Conservation (phyloP, 2,888 invertebrate species). For the Artemia sinica region DNA sequence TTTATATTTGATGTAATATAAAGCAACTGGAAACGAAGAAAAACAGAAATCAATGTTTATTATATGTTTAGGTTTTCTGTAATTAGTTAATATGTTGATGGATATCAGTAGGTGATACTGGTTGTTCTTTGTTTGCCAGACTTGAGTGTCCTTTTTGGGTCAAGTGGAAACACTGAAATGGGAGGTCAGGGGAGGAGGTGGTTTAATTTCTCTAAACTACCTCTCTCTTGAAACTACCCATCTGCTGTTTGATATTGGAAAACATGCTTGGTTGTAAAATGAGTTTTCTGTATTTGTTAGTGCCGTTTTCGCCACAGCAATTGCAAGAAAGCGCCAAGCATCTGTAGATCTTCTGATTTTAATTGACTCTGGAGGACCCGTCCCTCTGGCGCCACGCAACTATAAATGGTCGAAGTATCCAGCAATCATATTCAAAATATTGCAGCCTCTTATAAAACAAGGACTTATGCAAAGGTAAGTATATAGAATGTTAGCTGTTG, state of each 20-base stretch:
- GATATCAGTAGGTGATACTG: too few species aligned
- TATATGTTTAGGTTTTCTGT: too few species aligned
- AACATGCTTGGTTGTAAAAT: neutral
- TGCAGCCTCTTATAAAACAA: neutral
- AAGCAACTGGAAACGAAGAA: too few species aligned
- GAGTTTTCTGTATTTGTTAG: neutral
- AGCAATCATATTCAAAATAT: neutral
- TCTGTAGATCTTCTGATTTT: neutral
- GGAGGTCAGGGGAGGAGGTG: too few species aligned
- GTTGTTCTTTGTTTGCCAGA: too few species aligned
- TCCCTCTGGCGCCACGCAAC: neutral
- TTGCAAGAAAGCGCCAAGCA: constrained; percentile 4
- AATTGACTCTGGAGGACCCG: neutral
- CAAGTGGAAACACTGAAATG: too few species aligned
- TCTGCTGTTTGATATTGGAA: neutral
- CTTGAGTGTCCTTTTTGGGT: too few species aligned
- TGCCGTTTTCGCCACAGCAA: neutral
- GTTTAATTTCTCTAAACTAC: too few species aligned
- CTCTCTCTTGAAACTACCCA: too few species aligned
- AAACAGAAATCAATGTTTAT: too few species aligned
- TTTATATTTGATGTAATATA: too few species aligned
- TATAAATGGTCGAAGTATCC: constrained; percentile 8
- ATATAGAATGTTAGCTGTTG: neutral
- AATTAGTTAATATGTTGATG: too few species aligned
- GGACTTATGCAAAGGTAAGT: neutral